Conservation (phyloP, 92 coral and sea anemone genomes). For the Nematostella vectensis region DNA sequence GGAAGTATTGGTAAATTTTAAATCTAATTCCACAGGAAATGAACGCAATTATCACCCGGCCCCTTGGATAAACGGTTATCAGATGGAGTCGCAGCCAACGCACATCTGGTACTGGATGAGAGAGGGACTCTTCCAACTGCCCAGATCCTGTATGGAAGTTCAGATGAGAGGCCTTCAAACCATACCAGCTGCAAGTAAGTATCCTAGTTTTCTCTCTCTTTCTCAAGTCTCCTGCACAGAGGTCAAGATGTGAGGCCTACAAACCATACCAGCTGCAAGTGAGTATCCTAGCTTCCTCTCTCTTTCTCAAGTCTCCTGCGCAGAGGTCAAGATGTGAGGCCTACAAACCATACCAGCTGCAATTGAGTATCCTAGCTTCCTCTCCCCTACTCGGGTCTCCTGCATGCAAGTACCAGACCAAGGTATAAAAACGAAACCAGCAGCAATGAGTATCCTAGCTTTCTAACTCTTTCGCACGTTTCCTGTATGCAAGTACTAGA, state of each 20-base stretch:
- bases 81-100: slow-evolving; percentile 39
- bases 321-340: neutral
- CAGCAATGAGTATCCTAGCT: slow-evolving; percentile 1
- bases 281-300: neutral
- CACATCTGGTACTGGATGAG: slow-evolving; percentile 87
- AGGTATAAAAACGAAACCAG: neutral
- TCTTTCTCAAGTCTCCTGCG: neutral
- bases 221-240: neutral
- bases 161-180: slow-evolving; percentile 49
- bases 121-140: slow-evolving; percentile 53
- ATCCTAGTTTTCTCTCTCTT: neutral
- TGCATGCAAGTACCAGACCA: neutral
- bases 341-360: slow-evolving; percentile 4
- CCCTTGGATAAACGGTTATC: slow-evolving; percentile 60
- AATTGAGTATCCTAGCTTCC: slow-evolving; percentile 1
- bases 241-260: neutral
- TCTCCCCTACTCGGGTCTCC: neutral
- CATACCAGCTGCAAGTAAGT: slow-evolving; percentile 19
- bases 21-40: no score
- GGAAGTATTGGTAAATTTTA: no score
- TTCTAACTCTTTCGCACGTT: neutral
- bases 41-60: slow-evolving; percentile 53
- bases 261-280: slow-evolving; percentile 14
- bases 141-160: slow-evolving; percentile 56
- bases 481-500: no score